phyloP scores from a whole-genome alignment of 1,140 invertebrate species.

The Sycobia sp. region DNA sequence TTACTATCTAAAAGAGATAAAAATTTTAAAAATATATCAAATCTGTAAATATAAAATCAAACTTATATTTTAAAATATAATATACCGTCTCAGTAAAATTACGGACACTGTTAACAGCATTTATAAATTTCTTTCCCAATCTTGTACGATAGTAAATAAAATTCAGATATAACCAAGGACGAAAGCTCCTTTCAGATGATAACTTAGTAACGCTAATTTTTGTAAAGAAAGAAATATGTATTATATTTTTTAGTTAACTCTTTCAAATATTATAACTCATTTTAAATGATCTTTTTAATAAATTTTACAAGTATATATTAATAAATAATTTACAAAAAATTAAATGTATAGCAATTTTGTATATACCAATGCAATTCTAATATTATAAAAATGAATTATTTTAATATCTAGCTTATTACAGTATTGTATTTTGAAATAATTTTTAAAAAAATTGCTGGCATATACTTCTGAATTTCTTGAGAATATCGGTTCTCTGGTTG shows the following conservation, averaged over 20 bases:
- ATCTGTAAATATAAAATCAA: no score
- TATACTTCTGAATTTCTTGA: slow-evolving; percentile 71
- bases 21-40: slow-evolving; percentile 36
- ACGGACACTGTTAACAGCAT: slow-evolving; percentile 46
- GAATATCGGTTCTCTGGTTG: slow-evolving; percentile 76
- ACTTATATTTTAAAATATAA: no score
- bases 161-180: slow-evolving; percentile 46
- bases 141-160: slow-evolving; percentile 40
- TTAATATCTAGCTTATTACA: slow-evolving; percentile 37
- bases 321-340: no score
- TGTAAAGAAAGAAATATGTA: not conserved
- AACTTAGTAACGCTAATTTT: slow-evolving; percentile 18
- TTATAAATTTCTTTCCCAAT: slow-evolving; percentile 42
- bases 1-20: not conserved
- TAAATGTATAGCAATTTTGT: no score
- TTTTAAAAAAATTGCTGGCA: no score
- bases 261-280: no score
- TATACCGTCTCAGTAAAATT: slow-evolving; percentile 44
- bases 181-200: slow-evolving; percentile 40
- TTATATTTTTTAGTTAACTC: no score
- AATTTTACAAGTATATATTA: no score
- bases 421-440: no score
- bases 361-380: no score
- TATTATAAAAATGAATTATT: no score
- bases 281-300: no score